Evolutionary conservation across 2,113 vertebrate genomes (phyloP), one percentile per base, ranked within the genome.

Genomic region (Nasalis larvatus): DNA sequence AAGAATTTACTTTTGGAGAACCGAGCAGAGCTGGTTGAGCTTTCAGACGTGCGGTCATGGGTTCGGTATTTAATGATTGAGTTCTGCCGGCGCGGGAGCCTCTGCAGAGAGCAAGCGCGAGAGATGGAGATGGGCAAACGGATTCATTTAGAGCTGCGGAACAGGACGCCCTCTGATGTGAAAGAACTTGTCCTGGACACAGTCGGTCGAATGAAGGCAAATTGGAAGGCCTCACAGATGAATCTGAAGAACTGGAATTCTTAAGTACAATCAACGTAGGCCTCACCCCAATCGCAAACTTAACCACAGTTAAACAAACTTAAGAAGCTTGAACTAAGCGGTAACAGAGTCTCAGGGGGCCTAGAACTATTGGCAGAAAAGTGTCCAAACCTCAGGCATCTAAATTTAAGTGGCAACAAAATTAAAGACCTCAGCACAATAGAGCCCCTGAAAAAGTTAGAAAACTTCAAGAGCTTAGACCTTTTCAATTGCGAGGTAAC

Each of bases 381-480:
- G 98, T 99, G 99, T 98, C 99, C 99, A 47, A 99, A 99, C 99
- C 99, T 99, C 98, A 99, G 99, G 84, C 99, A 99, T 98, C 99
- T 99, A 99, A 99, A 99, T 98, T 99, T 99, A 98, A 99, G 99
- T 25, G 99, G 99, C 97, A 99, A 99, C 99, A 99, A 99, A 99
- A 99, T 99, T 96, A 99, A 99, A 99, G 99, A 99, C 99, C 99
- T 99, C 98, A 99, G 99, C 98, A 99, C 99, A 98, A 99, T 99
- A 99, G 99, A 99, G 98, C 99, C 99, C 86, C 99, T 99, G 99
- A 99, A 99, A 98, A 99, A 99, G 98, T 97, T 99, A 99, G 99
- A 99, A 99, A 99, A 99, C 98, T 99, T 99, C 98, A 99, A 99
- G 99, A 99, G 99, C 96, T 98, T 99, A 99, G 99, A 99, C 98